phyloP scores from a whole-genome alignment of 2,888 invertebrate species.

The Zygaena filipendulae region DNA sequence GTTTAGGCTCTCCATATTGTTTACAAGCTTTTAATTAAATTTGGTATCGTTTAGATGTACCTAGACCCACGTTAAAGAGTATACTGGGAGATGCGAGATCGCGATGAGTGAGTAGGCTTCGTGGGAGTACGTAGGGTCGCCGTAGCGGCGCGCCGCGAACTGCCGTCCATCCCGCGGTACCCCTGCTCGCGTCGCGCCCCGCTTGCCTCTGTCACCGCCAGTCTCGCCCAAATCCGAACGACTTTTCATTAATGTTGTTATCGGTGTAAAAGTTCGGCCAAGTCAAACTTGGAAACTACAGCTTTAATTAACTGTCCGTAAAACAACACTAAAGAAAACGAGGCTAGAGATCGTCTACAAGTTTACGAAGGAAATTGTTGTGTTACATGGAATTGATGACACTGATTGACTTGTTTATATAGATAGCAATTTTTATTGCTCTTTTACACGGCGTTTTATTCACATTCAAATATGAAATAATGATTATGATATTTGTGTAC shows the following conservation, averaged over 20 bases:
- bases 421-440: slow-evolving; percentile 1
- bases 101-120: slow-evolving; percentile 23
- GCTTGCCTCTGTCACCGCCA: slow-evolving; percentile 30
- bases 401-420: slow-evolving; percentile 27
- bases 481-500: too few relatives aligned
- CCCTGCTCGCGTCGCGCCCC: slow-evolving; percentile 39
- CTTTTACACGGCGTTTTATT: background rate
- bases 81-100: slow-evolving; percentile 27
- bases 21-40: too few relatives aligned
- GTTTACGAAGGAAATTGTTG: too few relatives aligned
- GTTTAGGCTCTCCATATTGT: too few relatives aligned
- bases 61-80: slow-evolving; percentile 11
- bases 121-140: slow-evolving; percentile 37
- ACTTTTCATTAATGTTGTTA: slow-evolving; percentile 67
- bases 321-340: slow-evolving; percentile 50
- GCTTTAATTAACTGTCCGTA: slow-evolving; percentile 62
- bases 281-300: slow-evolving; percentile 50
- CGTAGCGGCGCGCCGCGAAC: slow-evolving; percentile 41
- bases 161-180: slow-evolving; percentile 35
- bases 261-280: slow-evolving; percentile 57
- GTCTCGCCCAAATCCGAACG: slow-evolving; percentile 58
- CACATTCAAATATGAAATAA: background rate
- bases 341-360: too few relatives aligned
- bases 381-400: slow-evolving; percentile 16
- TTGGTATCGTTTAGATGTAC: slow-evolving; percentile 3